Base-by-base conservation (phyloP, 2,888 invertebrate species). In the Chloroclystis v-ata region DNA sequence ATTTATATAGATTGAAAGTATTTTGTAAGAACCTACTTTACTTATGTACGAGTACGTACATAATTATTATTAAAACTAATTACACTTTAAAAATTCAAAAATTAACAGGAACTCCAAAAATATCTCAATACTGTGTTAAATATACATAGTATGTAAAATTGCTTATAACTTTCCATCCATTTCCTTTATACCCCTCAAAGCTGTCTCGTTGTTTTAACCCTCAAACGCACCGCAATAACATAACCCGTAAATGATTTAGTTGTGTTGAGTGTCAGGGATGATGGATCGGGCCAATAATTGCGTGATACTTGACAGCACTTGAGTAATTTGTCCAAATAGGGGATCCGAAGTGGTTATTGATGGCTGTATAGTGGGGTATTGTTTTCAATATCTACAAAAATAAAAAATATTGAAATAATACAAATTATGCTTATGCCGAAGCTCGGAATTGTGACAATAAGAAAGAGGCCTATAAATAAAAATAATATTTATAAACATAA, bases 221-320 rank as follows among this genome's bases (percentile, higher is more conserved):
- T 49, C 55, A 57, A 53, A 64, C 32, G 35, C 29, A 47, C 48
- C 39, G 38, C 49, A 57, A 56, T 54, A 48, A 58, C 54, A 57
- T 59, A 62, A 59, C 59, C 58, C 60, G 76, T 78, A 83, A 81
- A 85, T 85, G 82, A 83, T 85, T 81, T 82, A 82, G 82, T 83
- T 82, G 76, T 82, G 85, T 83, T 67, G 60, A 67, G 69, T 69
- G 85, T 83, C 85, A 67, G 44, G 40, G 61, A 81, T 85, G 85
- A 86, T 86, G 82, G 85, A 86, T 86, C 74, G 78, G 59, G 72
- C 67, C 70, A 79, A 82, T 85, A 82, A 85, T 85, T 84, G 83
- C 85, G 79, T 73, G 71, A 75, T 61, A 69, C 65, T 68, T 72
- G 73, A 75, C 71, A 70, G 61, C 58, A 67, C 65, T 61, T 57